Evolutionary conservation across 2,113 vertebrate species (phyloP), one percentile per base, ranked within the genome.

Genomic region (Alligator mississippiensis): DNA sequence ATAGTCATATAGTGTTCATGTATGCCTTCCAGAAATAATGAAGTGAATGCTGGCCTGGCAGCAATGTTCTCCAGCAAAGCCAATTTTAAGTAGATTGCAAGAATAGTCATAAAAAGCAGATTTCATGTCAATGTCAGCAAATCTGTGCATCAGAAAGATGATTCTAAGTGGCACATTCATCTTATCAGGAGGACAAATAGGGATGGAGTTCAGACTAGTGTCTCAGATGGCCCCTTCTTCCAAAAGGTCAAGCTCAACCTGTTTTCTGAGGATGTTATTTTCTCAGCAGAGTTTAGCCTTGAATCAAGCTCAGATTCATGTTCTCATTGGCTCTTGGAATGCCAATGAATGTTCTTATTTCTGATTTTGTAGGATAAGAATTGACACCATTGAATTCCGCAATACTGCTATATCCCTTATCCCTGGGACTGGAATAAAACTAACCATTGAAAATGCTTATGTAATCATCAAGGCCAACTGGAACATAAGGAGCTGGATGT

Each of bases 401-500:
- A 97, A 96, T 58, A 93, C 96, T n/a, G 98, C 97, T 6, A 68
- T 98, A 62, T 90, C 97, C 63, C 95, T 98, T 4, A 85, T 97
- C 21, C 97, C 97, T 8, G 95, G 93, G 2, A 92, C 91, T 30
- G 97, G 97, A 30, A 95, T 98, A 96, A 96, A 96, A 90, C 89
- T 89, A 2, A 77, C 96, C 81, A 98, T 95, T 87, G 96, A 94
- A 85, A 97, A 98, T 2, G 98, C 95, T 80, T 97, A 94, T 11
- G 74, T 96, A 90, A 96, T 92, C 60, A 12, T 97, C 1, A 57
- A 88, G 81, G 93, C 91, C 57, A 64, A 94, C 91, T 98, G 98
- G 98, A 97, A 74, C 6, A 77, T 98, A 92, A 95, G 34, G 84
- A 97, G 97, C 25, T 97, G 97, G 13, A 93, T 98, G 58, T 97